Evolutionary conservation across 2,888 invertebrate genomes (phyloP), one percentile per base, ranked within the genome.

Genomic region (Tricholauxania praeusta): DNA sequence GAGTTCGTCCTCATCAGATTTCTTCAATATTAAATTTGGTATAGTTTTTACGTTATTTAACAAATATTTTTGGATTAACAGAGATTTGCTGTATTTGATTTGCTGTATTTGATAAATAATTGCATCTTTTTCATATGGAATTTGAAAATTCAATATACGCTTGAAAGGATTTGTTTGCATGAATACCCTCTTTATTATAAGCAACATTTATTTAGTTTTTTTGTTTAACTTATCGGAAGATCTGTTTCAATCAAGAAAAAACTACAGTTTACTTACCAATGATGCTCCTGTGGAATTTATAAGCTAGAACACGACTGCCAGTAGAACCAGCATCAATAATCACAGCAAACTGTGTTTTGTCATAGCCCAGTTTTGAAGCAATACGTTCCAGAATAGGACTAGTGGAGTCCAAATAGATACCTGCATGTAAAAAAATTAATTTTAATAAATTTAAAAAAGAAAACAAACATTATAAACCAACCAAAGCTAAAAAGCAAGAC

Each of bases 321-420:
- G 97, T 97, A 72, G 96, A 97, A 3, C 98, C 97, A 6, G 97
- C 97, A 88, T 98, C 98, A 78, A 98, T 93, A 79, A 98, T 93
- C 32, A 96, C 94, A 0, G 95, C 96, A 88, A 96, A 93, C 62
- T 91, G 91, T 53, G 90, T 89, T 79, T 91, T 90, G 81, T 91
- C 90, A 82, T 94, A 91, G 62, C 94, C 94, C 72, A 95, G 89
- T 66, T 90, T 90, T 82, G 92, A 91, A 32, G 93, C 94, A 74
- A 94, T 84, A n/a, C 90, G 90, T 81, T 94, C 94, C 76, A 94
- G 87, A 82, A 92, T 82, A 0, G 87, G 87, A 78, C 84, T 87
- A 55, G 87, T 84, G 49, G 87, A 84, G 67, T 87, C 87, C 63
- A 86, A 83, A 66, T 87, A 83, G 10, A 86, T 76, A 73, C 85